These are phyloP conservation scores for Drosophila acutilabella DNA, from an alignment of 2,888 invertebrate genomes.

Conservation along the genomic window DNA sequence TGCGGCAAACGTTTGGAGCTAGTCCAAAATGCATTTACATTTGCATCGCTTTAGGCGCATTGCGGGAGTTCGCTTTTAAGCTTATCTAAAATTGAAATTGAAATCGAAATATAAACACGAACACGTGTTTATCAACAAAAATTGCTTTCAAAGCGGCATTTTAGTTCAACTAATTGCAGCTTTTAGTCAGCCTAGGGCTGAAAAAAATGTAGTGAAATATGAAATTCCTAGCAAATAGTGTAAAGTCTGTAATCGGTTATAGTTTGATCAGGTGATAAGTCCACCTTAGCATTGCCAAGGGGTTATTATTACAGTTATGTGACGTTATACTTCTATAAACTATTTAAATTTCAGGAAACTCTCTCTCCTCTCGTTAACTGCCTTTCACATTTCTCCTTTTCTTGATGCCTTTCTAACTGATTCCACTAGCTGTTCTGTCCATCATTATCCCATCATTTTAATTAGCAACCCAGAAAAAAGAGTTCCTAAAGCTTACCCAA, in stretches of 20 bases:
- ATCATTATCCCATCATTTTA: conserved; percentile 20
- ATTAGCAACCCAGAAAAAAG: conserved; percentile 17
- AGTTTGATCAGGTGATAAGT: neutral
- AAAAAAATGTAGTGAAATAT: neutral
- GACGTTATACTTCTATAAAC: neutral
- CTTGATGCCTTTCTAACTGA: conserved; percentile 17
- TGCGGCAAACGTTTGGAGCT: conserved; percentile 74
- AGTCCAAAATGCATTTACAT: conserved; percentile 72
- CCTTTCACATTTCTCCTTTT: neutral
- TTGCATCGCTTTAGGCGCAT: conserved; percentile 73
- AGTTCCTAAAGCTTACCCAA: conserved; percentile 16
- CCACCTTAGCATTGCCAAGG: neutral
- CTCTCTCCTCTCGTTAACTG: neutral
- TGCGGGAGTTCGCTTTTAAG: conserved; percentile 65
- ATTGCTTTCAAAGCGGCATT: conserved; percentile 13
- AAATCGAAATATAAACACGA: conserved; percentile 29
- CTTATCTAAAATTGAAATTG: conserved; percentile 75
- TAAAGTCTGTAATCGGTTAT: neutral
- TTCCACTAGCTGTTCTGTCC: conserved; percentile 22
- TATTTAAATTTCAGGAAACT: neutral
- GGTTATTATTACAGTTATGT: neutral
- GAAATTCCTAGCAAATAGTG: conserved; percentile 5
- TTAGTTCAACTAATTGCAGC: conserved; percentile 33
- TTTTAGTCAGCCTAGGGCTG: neutral
- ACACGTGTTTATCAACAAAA: conserved; percentile 6